phyloP scores from a whole-genome alignment of 1,140 invertebrate genomes.

The Drosophila biarmipes region DNA sequence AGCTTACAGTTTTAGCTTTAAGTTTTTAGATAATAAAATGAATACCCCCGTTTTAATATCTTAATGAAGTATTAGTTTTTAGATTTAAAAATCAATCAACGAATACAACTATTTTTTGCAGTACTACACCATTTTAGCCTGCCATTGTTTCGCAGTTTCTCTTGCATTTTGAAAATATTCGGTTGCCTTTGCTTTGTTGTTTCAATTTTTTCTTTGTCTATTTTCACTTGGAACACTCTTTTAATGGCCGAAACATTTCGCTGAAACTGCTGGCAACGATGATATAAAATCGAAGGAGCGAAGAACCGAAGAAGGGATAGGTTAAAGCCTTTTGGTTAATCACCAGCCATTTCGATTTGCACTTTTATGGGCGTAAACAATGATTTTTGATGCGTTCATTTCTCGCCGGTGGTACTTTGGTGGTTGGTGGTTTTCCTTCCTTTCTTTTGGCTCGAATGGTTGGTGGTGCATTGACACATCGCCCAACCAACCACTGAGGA shows the following conservation, averaged over 20 bases:
- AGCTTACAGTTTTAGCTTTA: no score
- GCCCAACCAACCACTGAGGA: constrained; percentile 38
- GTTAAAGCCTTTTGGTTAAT: constrained; percentile 19
- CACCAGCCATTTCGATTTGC: constrained; percentile 27
- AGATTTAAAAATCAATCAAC: background rate
- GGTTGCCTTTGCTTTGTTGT: constrained; percentile 5
- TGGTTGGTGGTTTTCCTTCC: constrained; percentile 25
- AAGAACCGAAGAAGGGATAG: constrained; percentile 1
- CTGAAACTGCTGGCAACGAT: constrained; percentile 1
- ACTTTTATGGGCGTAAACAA: constrained; percentile 33
- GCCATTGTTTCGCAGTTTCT: background rate
- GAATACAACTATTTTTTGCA: background rate
- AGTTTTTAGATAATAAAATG: no score
- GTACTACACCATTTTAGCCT: background rate
- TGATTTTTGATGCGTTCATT: constrained; percentile 38
- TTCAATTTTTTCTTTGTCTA: constrained; percentile 11
- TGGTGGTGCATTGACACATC: constrained; percentile 64
- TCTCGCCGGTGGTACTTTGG: constrained; percentile 14
- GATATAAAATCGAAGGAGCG: background rate
- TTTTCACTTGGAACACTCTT: constrained; percentile 18
- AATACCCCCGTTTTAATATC: background rate
- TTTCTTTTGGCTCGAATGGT: background rate
- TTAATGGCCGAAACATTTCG: constrained; percentile 17
- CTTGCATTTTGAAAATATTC: background rate
- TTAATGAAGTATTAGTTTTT: no score